Conservation (phyloP, 2,888 invertebrate genomes). For the Argyresthia goedartella region DNA sequence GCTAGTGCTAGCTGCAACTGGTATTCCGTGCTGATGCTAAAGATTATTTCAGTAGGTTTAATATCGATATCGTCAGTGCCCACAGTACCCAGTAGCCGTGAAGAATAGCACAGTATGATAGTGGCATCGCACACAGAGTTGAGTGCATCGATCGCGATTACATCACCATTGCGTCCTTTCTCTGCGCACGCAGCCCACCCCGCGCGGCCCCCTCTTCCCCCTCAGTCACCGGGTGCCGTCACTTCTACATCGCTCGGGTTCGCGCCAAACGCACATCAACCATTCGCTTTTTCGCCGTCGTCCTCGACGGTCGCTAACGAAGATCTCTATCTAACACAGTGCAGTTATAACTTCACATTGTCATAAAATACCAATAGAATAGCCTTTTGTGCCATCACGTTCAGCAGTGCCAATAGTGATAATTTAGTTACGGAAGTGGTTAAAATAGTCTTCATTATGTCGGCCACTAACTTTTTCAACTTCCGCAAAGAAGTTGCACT, state of each 20-base stretch:
- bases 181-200: slow-evolving; percentile 60
- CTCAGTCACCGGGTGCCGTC: slow-evolving; percentile 19
- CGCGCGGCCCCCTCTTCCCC: slow-evolving; percentile 22
- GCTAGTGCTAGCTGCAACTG: no score
- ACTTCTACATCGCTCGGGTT: slow-evolving; percentile 39
- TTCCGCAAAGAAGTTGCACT: slow-evolving; percentile 51
- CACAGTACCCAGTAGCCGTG: not conserved
- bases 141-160: slow-evolving; percentile 68
- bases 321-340: slow-evolving; percentile 23
- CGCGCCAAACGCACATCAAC: slow-evolving; percentile 28
- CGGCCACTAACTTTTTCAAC: slow-evolving; percentile 57
- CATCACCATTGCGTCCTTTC: slow-evolving; percentile 66
- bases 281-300: slow-evolving; percentile 60
- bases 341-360: slow-evolving; percentile 38
- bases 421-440: not conserved
- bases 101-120: slow-evolving; percentile 17
- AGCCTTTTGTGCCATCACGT: not conserved
- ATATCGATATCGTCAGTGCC: no score
- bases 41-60: no score
- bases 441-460: slow-evolving; percentile 19
- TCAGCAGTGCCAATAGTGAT: not conserved
- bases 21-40: no score
- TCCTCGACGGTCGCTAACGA: slow-evolving; percentile 34
- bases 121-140: slow-evolving; percentile 31
- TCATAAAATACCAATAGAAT: slow-evolving; percentile 7